Evolutionary conservation across 2,113 vertebrate genomes (phyloP), one percentile per base, ranked within the genome.

Genomic region (Actenoides hombroni): DNA sequence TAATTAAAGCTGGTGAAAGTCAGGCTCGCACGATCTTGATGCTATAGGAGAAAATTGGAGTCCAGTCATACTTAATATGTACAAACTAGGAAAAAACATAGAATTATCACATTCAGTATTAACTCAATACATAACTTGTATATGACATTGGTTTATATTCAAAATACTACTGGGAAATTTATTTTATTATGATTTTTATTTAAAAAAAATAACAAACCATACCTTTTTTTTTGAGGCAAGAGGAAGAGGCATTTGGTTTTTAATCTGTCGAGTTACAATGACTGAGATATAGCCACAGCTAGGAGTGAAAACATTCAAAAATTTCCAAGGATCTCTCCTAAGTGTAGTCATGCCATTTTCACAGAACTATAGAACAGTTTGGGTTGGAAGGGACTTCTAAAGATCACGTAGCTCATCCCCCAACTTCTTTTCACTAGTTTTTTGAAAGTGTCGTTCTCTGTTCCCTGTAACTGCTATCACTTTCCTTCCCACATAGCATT

Each of bases 211-310:
- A 46, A 46, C 19, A 46, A 20, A 46, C 19, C 46, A 46, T 20
- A 46, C 19, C 46, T 20, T 48, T 16, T 48, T 16, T 60, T 35
- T 73, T 64, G 46, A 75, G 26, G 65, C 76, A 19, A 44, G 31
- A 31, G 23, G 28, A 75, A 57, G n/a, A 61, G 4, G 1, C 11
- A n/a, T 83, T 61, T 25, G 7, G 3, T 28, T 75, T 89, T 61
- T 77, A 42, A 56, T n/a, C 26, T 67, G 5, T 13, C 10, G 51
- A 35, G 5, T 57, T 69, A 26, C 20, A 13, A 40, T 40, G 16
- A n/a, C 5, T 0, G 0, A 64, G 4, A 39, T 53, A 46, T 7
- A 78, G 14, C n/a, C 25, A 78, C 15, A 82, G 11, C 29, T 85
- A n/a, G 29, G 5, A 70, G 13, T 48, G 49, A 51, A 67, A 92